phyloP scores from a whole-genome alignment of 1,140 invertebrate species.

The Rhyacophila brunnea region DNA sequence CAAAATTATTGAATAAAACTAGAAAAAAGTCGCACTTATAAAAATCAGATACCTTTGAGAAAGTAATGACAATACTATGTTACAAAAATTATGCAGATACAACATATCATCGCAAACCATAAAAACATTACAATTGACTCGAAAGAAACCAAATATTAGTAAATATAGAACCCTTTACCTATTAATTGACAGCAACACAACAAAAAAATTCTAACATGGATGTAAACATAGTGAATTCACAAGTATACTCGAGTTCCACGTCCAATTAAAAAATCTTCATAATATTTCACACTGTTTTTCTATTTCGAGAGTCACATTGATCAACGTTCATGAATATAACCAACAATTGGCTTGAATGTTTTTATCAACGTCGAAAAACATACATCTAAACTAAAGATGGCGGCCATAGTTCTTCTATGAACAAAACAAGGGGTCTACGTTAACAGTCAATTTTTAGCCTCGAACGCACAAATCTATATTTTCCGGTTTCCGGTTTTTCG shows the following conservation, averaged over 20 bases:
- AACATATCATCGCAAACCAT: too few relatives aligned
- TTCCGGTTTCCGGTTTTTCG: slow-evolving; percentile 23
- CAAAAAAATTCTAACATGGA: slow-evolving; percentile 48
- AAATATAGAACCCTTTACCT: slow-evolving; percentile 22
- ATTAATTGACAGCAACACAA: slow-evolving; percentile 45
- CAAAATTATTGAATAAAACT: too few relatives aligned
- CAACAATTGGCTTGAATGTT: slow-evolving; percentile 37
- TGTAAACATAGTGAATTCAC: slow-evolving; percentile 54
- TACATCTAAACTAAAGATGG: slow-evolving; percentile 56
- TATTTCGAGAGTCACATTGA: slow-evolving; percentile 9
- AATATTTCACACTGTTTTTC: slow-evolving; percentile 1
- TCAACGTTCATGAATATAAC: slow-evolving; percentile 8
- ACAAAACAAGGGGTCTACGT: slow-evolving; percentile 56
- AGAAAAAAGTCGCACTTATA: too few relatives aligned
- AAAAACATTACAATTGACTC: too few relatives aligned
- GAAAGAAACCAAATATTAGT: background rate
- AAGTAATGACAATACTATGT: too few relatives aligned
- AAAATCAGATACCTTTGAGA: too few relatives aligned
- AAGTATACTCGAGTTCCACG: slow-evolving; percentile 5
- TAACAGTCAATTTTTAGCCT: slow-evolving; percentile 39
- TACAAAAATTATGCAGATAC: too few relatives aligned
- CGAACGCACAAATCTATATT: slow-evolving; percentile 12
- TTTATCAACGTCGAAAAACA: slow-evolving; percentile 55
- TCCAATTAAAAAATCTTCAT: slow-evolving; percentile 1
- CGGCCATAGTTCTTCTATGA: slow-evolving; percentile 56